Conservation (phyloP, 2,888 invertebrate genomes). For the Andricus curvator region DNA sequence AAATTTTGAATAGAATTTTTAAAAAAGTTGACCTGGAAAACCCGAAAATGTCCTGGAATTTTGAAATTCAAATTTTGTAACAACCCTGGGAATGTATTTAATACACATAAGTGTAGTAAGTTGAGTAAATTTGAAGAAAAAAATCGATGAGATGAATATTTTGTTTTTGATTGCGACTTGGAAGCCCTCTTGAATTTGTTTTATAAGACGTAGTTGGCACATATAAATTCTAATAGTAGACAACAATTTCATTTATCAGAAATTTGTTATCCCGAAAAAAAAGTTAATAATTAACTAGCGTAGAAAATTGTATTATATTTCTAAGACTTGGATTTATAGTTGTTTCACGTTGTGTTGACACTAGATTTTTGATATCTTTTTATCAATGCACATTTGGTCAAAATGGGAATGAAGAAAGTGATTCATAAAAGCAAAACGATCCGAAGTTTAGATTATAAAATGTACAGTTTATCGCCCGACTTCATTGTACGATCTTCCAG, state of each 20-base stretch:
- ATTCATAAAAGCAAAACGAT: conserved; percentile 18
- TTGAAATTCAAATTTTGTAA: too few species aligned
- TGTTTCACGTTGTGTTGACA: conserved; percentile 4
- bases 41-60: too few species aligned
- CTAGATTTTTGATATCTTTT: conserved; percentile 30
- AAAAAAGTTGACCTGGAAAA: too few species aligned
- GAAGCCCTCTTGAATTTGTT: neutral
- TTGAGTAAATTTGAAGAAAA: too few species aligned
- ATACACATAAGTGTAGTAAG: too few species aligned
- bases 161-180: neutral
- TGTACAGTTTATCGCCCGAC: conserved; percentile 25
- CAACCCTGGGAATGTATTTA: neutral
- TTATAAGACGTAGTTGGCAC: neutral
- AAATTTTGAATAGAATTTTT: too few species aligned
- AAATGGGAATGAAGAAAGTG: conserved; percentile 11
- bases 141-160: too few species aligned
- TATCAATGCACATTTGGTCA: conserved; percentile 19
- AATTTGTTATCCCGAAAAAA: neutral
- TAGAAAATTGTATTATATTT: conserved; percentile 8
- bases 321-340: neutral
- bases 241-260: neutral
- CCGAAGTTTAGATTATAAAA: neutral
- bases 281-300: neutral
- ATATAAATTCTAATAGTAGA: neutral
- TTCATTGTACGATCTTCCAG: conserved; percentile 31